phyloP scores from a whole-genome alignment of 2,797 vertebrate genomes.

The Momotus momota region DNA sequence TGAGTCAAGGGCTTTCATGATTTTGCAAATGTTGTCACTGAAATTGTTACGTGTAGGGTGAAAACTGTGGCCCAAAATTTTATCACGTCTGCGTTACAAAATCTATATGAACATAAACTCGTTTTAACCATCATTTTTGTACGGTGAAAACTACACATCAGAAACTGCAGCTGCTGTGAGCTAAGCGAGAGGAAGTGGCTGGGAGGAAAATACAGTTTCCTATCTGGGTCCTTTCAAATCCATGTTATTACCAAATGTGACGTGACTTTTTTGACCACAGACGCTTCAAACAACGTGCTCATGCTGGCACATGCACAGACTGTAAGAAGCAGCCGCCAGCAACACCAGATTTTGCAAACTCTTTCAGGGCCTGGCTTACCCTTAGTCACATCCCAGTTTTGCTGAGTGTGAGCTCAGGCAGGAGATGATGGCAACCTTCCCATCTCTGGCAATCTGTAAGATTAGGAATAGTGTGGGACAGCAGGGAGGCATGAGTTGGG shows the following conservation, averaged over 20 bases:
- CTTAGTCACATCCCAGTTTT: not conserved
- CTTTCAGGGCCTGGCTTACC: not conserved
- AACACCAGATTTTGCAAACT: not conserved
- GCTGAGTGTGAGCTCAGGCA: not conserved
- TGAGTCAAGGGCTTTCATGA: not conserved
- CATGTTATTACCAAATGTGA: not conserved
- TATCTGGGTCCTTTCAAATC: not conserved
- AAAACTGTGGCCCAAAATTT: not conserved
- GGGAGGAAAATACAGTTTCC: not conserved
- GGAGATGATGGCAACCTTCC: not conserved
- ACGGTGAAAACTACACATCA: not conserved
- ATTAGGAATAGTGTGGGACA: not conserved
- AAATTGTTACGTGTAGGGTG: not conserved
- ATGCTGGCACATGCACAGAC: rapidly evolving
- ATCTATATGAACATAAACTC: not conserved
- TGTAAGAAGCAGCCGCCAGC: not conserved
- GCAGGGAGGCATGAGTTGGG: not conserved
- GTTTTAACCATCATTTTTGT: not conserved
- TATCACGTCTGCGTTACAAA: not conserved
- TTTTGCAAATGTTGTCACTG: not conserved
- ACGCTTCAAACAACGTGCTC: not conserved
- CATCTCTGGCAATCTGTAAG: not conserved
- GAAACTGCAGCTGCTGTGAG: not conserved
- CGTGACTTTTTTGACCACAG: not conserved
- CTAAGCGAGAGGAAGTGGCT: not conserved